Base-by-base conservation (phyloP, 2,888 invertebrate genomes). In the Melitaea athalia region DNA sequence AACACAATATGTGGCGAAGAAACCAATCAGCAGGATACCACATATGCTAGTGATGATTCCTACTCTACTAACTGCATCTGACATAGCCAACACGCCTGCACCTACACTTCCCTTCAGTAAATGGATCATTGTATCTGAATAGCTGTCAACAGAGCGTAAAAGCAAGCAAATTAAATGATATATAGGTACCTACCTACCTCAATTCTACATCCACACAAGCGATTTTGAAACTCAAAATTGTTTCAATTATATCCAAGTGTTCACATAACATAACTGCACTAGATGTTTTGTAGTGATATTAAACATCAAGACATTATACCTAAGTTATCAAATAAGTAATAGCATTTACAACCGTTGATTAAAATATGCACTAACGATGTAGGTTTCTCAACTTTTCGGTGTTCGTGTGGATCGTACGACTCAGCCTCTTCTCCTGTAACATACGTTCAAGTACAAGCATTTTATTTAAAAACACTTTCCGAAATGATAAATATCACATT, bases 11-110 rank as follows among this genome's bases (percentile, higher is more conserved):
- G 95, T 94, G 79, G 95, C 95, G 52, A 96, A 91, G 49, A 89
- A 69, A 38, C 95, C 96, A 68, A 97, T 94, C 33, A 95, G 55
- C 12, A 94, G 76, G 4, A 96, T 89, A 0, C 95, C 95, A 43
- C 94, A 75, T 38, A 94, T 81, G 49, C 96, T 95, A 17, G 93
- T 91, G 72, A 95, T 81, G 1, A 96, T 81, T 0, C 97, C 97
- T 50, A 86, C 59, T 17, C 86, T 82, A 1, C 69, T 52, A 11
- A 93, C 86, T 1, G 93, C 94, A 67, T 92, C 93, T 0, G 98
- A 97, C 95, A 99, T 97, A 17, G 99, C 98, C 67, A 99, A 91
- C 72, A 99, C 96, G 3, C 99, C 99, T 0, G 98, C 98, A 4
- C 99, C 99, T 74, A 99, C 94, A 82, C 98, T 97, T 45, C 98